These are phyloP conservation scores for Daubentonia madagascariensis DNA, from an alignment of 2,113 vertebrate species.

Conservation along the genomic window DNA sequence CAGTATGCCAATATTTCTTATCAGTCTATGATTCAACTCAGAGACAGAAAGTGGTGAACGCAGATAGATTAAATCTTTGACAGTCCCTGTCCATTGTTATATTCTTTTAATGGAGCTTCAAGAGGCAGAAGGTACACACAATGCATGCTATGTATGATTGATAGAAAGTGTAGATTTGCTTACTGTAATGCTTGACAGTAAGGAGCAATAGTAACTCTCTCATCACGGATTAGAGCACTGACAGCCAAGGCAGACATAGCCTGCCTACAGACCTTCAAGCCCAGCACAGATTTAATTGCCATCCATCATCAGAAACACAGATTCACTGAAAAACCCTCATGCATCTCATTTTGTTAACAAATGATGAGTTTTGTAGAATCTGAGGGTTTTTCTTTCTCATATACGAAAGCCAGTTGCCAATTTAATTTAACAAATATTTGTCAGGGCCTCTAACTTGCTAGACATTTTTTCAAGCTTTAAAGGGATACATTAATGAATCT, in stretches of 20 bases:
- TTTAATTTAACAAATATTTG: background rate
- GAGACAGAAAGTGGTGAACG: background rate
- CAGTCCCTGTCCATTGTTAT: background rate
- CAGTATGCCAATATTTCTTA: background rate
- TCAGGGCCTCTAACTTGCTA: background rate
- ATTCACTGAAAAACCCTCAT: background rate
- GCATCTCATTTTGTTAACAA: constrained; percentile 7
- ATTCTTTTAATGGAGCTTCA: constrained; percentile 53
- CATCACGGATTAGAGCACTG: background rate
- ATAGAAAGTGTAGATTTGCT: constrained; percentile 44
- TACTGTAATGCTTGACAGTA: constrained; percentile 13
- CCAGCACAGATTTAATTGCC: background rate
- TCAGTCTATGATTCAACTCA: background rate
- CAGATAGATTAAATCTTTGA: constrained; percentile 52
- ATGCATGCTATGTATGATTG: constrained; percentile 17
- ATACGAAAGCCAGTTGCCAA: background rate
- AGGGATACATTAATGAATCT: background rate
- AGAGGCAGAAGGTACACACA: constrained; percentile 8
- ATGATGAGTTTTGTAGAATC: background rate
- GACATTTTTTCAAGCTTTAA: background rate
- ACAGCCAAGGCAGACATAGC: background rate
- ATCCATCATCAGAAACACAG: background rate
- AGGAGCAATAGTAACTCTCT: background rate
- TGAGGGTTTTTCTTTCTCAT: background rate
- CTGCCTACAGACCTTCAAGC: background rate